These are phyloP conservation scores for Caenorhabditis virilis DNA, from an alignment of 2,888 invertebrate genomes.

Conservation along the genomic window DNA sequence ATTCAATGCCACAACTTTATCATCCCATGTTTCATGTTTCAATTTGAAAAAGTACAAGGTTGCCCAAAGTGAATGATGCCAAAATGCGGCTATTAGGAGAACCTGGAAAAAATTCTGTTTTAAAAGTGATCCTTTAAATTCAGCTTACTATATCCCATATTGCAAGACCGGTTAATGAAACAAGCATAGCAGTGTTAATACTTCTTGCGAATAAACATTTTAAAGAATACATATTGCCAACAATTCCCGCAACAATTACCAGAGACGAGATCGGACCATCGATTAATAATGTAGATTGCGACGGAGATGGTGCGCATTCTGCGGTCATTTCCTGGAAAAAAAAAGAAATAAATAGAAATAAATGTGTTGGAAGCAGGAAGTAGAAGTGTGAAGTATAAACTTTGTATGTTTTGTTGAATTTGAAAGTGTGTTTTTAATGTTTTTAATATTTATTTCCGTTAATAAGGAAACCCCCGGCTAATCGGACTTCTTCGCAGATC, in stretches of 20 bases:
- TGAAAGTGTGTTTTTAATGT: no score
- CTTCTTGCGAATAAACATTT: constrained; percentile 47
- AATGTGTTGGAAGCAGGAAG: no score
- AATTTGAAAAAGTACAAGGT: constrained; percentile 37
- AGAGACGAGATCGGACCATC: constrained; percentile 44
- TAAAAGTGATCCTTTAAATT: not conserved
- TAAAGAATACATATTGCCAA: constrained; percentile 50
- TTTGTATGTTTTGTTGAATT: no score
- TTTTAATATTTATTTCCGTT: no score
- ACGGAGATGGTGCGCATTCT: constrained; percentile 24
- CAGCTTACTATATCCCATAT: constrained; percentile 37
- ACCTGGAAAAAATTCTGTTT: constrained; percentile 18
- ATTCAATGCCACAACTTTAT: constrained; percentile 36
- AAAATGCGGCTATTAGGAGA: constrained; percentile 45
- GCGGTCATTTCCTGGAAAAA: constrained; percentile 7
- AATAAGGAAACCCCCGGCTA: no score
- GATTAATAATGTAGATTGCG: constrained; percentile 29
- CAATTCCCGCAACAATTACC: constrained; percentile 43
- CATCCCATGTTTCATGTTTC: constrained; percentile 41
- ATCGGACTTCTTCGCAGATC: no score
- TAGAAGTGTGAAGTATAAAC: no score
- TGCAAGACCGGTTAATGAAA: constrained; percentile 49
- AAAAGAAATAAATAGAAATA: constrained; percentile 2
- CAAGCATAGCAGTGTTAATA: constrained; percentile 58
- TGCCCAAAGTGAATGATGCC: constrained; percentile 56